Base-by-base conservation (phyloP, 2,888 invertebrate species). In the Dugesia japonica region DNA sequence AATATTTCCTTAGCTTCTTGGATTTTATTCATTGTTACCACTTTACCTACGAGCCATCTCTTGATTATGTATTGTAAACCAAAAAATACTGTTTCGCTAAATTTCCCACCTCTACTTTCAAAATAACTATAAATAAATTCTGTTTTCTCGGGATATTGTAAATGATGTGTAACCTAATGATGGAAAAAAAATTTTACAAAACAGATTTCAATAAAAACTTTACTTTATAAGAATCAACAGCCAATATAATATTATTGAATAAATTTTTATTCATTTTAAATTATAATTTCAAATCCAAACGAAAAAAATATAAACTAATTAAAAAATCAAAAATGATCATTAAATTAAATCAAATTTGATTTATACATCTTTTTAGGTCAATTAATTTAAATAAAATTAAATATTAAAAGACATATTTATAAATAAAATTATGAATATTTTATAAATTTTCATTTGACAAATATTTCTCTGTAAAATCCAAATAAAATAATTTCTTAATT, bases 11-110 rank as follows among this genome's bases (percentile, higher is more conserved):
- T 83, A 0, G 86, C 86, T 79, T 86, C 85, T 33, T 82, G 79
- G 15, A 86, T 83, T 80, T 84, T 85, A 76, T 85, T 84, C 76
- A 82, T 80, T 1, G 85, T 85, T 7, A 86, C 83, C 28, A 86
- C 85, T 15, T 80, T 81, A 0, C 86, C 86, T 17, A 81, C 80
- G 74, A 86, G 78, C 83, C 84, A 86, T 80, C 83, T 80, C 78
- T 86, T 86, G 28, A 86, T 56, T 75, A 86, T 84, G 80, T 86
- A 87, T 80, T 86, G 86, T 26, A 86, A 82, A 42, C 86, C 86
- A 81, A 86, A 86, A 80, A 86, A 86, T 13, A 85, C 83, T 9
- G 83, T 84, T 31, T 80, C 79, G 0, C 81, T 80, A 80, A 85
- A 87, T 80, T 85, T 86, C 1, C 86, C 86, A 15, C 86, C 86